phyloP scores from a whole-genome alignment of 2,888 invertebrate species.

The Frankliniella fusca region DNA sequence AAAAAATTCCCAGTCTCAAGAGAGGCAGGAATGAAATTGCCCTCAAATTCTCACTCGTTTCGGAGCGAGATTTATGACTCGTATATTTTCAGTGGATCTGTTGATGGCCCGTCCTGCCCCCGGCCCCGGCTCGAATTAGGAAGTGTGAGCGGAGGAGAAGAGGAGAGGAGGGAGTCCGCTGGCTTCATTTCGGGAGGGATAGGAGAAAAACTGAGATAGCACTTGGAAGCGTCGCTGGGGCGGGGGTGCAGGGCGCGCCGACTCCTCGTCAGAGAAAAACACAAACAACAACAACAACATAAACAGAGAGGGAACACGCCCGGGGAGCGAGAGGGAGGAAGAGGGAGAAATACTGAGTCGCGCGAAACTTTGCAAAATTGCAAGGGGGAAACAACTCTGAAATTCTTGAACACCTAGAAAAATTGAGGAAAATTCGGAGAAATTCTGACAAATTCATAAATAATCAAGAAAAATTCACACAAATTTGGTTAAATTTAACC shows the following conservation, averaged over 20 bases:
- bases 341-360: background rate
- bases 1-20: no score
- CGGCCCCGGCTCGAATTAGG: background rate
- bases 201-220: slow-evolving; percentile 24
- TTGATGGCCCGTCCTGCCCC: background rate
- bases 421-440: no score
- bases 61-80: no score
- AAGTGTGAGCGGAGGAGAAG: background rate
- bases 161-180: background rate
- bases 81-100: no score
- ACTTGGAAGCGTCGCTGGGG: background rate
- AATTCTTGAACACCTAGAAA: no score
- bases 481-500: no score
- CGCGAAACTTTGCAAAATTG: no score
- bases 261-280: background rate
- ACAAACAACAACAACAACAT: background rate
- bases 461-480: no score
- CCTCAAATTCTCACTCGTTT: no score
- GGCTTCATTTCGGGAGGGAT: slow-evolving; percentile 10
- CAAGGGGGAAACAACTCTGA: no score
- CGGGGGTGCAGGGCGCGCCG: background rate
- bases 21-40: no score
- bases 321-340: background rate
- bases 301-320: background rate
- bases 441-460: no score